Percentiles rank a stretch among this genome's conserved stretches.
Conservation (phyloP, 2,113 vertebrate species). For the Sarotherodon lohbergeri region DNA sequence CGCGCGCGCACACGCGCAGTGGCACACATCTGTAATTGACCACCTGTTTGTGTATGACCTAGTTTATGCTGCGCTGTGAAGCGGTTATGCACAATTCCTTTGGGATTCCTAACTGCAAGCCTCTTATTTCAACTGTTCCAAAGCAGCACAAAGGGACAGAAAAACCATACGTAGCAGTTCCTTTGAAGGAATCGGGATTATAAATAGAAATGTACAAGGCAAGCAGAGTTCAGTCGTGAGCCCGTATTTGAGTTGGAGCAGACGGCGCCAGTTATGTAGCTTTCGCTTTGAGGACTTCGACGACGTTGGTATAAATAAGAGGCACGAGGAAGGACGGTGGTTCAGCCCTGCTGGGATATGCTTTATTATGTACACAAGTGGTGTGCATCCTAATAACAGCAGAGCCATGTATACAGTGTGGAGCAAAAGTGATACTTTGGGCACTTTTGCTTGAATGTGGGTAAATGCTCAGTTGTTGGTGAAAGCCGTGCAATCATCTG, state of each 20-base stretch:
- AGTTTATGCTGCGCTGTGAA: conserved; percentile 7
- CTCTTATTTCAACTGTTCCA: conserved; percentile 18
- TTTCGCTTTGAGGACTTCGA: conserved; percentile 3
- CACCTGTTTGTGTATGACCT: conserved; percentile 50
- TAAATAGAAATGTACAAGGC: conserved; percentile 17
- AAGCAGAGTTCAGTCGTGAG: conserved; percentile 1
- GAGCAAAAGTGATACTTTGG: neutral
- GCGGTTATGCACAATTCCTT: neutral
- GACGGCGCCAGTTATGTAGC: neutral
- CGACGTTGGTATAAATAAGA: neutral
- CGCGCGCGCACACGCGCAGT: neutral
- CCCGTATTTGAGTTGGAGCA: neutral
- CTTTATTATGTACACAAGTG: neutral
- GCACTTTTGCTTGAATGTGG: neutral
- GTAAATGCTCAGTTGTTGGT: neutral
- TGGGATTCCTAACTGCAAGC: conserved; percentile 4
- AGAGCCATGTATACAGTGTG: neutral
- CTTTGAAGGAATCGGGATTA: conserved; percentile 5
- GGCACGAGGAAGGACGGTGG: neutral
- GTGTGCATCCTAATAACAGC: neutral
- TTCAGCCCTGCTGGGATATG: neutral
- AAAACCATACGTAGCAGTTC: neutral
- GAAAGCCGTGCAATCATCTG: neutral
- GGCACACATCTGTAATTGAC: conserved; percentile 43
- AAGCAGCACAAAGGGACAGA: conserved; percentile 10